Conservation (phyloP, 2,888 invertebrate genomes). For the Leptarthrus brevirostris region DNA sequence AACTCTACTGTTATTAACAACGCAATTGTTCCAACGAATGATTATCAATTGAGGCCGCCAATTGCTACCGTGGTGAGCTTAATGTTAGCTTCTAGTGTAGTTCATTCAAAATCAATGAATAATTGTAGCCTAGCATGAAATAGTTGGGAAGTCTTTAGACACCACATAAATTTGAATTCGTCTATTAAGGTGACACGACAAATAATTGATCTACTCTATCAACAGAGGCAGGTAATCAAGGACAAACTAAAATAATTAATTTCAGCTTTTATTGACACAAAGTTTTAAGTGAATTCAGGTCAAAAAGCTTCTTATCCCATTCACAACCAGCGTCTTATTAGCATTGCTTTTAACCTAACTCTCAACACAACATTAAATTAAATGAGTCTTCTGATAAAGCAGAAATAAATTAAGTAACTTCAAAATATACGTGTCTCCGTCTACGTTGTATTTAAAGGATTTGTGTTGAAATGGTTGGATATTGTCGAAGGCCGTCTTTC, state of each 20-base stretch:
- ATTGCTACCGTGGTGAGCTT: neutral
- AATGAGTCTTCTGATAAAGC: too few relatives aligned
- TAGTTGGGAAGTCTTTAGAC: neutral
- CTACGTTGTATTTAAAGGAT: too few relatives aligned
- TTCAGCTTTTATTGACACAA: neutral
- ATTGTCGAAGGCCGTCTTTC: too few relatives aligned
- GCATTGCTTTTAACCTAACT: too few relatives aligned
- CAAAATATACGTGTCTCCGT: too few relatives aligned
- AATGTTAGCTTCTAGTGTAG: constrained; percentile 1
- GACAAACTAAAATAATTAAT: neutral
- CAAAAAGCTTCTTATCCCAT: neutral
- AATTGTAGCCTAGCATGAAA: constrained; percentile 7
- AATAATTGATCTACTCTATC: constrained; percentile 11
- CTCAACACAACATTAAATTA: too few relatives aligned
- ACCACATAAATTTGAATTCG: constrained; percentile 6
- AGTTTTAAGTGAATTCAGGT: constrained; percentile 11
- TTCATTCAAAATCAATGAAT: constrained; percentile 30
- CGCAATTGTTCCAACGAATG: constrained; percentile 3
- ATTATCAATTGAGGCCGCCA: constrained; percentile 29
- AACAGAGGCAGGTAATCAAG: constrained; percentile 10
- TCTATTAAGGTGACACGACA: constrained; percentile 24
- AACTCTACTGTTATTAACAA: neutral
- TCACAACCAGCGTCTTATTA: too few relatives aligned
- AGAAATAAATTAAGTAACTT: too few relatives aligned
- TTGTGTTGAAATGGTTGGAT: too few relatives aligned